Conservation (phyloP, 2,113 vertebrate genomes). For the Xiphias gladius region DNA sequence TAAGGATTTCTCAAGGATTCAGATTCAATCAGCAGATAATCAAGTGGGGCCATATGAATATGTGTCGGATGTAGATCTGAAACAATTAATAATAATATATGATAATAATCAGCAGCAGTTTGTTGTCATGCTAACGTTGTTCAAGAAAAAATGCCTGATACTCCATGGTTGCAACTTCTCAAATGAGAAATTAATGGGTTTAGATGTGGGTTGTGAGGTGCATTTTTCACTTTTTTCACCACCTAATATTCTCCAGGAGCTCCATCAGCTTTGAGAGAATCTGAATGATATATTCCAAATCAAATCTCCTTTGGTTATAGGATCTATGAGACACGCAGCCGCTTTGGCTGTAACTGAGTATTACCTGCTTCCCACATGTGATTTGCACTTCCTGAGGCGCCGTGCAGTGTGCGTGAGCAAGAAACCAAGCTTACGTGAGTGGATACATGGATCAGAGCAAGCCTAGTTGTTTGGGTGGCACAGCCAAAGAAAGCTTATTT, state of each 20-base stretch:
- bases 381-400: constrained; percentile 37
- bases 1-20: not conserved
- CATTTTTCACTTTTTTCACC: not conserved
- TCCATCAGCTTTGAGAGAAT: not conserved
- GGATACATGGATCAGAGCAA: constrained; percentile 31
- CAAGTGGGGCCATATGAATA: not conserved
- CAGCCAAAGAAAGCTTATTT: constrained; percentile 61
- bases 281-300: constrained; percentile 16
- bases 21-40: constrained; percentile 16
- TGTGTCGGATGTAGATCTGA: not conserved
- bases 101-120: not conserved
- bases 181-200: not conserved
- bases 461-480: constrained; percentile 24
- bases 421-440: constrained; percentile 29
- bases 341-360: constrained; percentile 12
- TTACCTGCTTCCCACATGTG: constrained; percentile 38
- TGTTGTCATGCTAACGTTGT: not conserved
- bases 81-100: not conserved
- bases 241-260: not conserved
- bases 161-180: no score
- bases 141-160: not conserved
- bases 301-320: constrained; percentile 17
- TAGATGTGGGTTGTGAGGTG: not conserved
- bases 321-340: constrained; percentile 4
- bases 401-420: not conserved